Percentiles rank a stretch among this genome's conserved stretches.
These are phyloP conservation scores for Nowickia ferox DNA, from an alignment of 2,888 invertebrate species.

Conservation along the genomic window DNA sequence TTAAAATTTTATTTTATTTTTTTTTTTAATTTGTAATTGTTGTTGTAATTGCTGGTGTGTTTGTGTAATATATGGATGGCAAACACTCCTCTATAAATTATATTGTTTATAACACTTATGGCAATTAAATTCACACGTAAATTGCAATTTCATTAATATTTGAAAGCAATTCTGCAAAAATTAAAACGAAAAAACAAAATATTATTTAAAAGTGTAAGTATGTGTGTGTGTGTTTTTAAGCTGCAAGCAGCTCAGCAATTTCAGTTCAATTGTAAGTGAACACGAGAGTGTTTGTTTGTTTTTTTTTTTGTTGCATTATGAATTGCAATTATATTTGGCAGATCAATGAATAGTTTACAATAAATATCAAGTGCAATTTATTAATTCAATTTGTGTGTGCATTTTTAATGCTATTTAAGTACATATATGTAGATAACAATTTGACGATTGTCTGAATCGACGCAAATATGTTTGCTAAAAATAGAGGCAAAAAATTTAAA, in stretches of 20 bases:
- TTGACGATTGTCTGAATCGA: conserved; percentile 33
- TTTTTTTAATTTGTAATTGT: not conserved
- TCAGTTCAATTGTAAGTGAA: conserved; percentile 26
- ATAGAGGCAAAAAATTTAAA: not conserved
- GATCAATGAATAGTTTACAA: conserved; percentile 67
- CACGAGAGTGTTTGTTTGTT: conserved; percentile 24
- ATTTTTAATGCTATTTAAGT: conserved; percentile 56
- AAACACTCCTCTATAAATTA: conserved; percentile 71
- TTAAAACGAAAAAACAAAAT: conserved; percentile 34
- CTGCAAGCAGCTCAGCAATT: conserved; percentile 19
- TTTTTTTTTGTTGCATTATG: conserved; percentile 15
- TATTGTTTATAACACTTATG: conserved; percentile 72
- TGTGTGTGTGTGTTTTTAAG: conserved; percentile 23
- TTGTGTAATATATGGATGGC: conserved; percentile 56
- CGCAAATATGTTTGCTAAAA: not conserved
- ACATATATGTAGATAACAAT: not conserved
- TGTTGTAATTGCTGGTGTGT: conserved; percentile 24
- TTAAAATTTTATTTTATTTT: not conserved
- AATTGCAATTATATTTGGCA: conserved; percentile 68
- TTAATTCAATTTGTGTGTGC: conserved; percentile 58
- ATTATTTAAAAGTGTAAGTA: conserved; percentile 23
- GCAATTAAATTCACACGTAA: conserved; percentile 72
- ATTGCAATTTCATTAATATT: conserved; percentile 72
- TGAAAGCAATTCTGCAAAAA: conserved; percentile 67
- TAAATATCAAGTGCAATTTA: conserved; percentile 65